Conservation (phyloP, 2,888 invertebrate genomes). For the Amphipyra berbera region DNA sequence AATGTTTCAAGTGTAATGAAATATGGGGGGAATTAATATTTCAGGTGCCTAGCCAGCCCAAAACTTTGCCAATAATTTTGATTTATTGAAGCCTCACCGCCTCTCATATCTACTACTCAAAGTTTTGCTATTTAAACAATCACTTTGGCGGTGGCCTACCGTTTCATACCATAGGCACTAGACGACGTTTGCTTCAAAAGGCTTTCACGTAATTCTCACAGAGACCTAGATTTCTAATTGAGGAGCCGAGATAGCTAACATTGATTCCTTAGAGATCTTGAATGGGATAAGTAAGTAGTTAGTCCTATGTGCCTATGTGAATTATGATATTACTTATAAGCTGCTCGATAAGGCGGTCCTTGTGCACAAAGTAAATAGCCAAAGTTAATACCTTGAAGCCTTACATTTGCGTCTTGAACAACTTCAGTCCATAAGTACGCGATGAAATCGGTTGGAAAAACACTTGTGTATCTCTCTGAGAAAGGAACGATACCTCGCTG, state of each 20-base stretch:
- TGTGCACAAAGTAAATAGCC: not conserved
- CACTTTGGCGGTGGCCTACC: constrained; percentile 54
- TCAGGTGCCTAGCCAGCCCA: constrained; percentile 74
- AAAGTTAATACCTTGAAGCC: not conserved
- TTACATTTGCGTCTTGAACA: constrained; percentile 40
- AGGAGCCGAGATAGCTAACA: constrained; percentile 12
- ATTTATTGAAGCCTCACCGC: constrained; percentile 76
- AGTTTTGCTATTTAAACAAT: constrained; percentile 77
- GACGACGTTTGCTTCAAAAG: constrained; percentile 34
- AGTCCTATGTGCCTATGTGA: not conserved
- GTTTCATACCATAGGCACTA: constrained; percentile 32
- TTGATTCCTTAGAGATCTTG: constrained; percentile 9
- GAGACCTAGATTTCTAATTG: constrained; percentile 35
- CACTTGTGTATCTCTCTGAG: constrained; percentile 43
- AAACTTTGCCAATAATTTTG: constrained; percentile 82
- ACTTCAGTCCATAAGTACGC: constrained; percentile 38
- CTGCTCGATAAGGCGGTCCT: not conserved
- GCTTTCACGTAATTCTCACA: constrained; percentile 36
- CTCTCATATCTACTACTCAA: constrained; percentile 71
- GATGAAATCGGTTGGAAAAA: constrained; percentile 51
- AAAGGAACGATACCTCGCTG: constrained; percentile 38
- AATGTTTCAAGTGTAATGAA: constrained; percentile 73
- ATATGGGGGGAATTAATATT: constrained; percentile 76
- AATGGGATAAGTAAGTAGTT: constrained; percentile 7
- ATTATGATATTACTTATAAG: not conserved